Conservation (phyloP, 1,140 invertebrate genomes). For the Hypsibius dujardini region DNA sequence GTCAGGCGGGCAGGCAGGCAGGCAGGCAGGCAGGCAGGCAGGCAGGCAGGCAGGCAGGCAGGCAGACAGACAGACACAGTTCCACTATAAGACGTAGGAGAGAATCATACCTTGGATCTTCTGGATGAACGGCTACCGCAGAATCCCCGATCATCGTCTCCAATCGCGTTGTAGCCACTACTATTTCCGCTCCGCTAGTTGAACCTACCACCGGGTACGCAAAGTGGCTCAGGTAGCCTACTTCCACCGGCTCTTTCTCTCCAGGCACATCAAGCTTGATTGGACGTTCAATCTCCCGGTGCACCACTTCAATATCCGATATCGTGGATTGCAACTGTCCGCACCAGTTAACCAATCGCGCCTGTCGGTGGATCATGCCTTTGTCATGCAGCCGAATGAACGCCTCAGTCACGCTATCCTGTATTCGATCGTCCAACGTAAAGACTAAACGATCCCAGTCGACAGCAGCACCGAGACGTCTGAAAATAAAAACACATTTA, state of each 20-base stretch:
- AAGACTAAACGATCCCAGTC: constrained; percentile 8
- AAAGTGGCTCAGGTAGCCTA: not conserved
- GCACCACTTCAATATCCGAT: constrained; percentile 30
- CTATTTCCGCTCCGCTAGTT: constrained; percentile 21
- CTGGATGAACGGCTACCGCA: constrained; percentile 24
- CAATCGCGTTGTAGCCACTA: constrained; percentile 23
- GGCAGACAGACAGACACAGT: no score
- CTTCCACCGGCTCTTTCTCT: constrained; percentile 14
- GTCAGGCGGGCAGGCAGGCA: no score
- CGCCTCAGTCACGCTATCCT: constrained; percentile 25
- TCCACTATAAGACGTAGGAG: no score
- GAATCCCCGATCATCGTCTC: constrained; percentile 24
- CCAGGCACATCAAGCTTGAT: not conserved
- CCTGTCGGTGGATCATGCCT: constrained; percentile 27
- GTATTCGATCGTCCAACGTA: constrained; percentile 8
- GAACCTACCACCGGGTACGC: not conserved
- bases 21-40: no score
- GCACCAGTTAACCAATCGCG: constrained; percentile 30
- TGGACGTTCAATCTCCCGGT: not conserved
- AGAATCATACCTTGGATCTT: constrained; percentile 20
- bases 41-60: no score
- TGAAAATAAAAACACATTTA: no score
- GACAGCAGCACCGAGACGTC: not conserved
- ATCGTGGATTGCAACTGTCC: constrained; percentile 26
- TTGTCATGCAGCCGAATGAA: constrained; percentile 27